phyloP scores from a whole-genome alignment of 1,140 invertebrate species.

The Venturia canescens region DNA sequence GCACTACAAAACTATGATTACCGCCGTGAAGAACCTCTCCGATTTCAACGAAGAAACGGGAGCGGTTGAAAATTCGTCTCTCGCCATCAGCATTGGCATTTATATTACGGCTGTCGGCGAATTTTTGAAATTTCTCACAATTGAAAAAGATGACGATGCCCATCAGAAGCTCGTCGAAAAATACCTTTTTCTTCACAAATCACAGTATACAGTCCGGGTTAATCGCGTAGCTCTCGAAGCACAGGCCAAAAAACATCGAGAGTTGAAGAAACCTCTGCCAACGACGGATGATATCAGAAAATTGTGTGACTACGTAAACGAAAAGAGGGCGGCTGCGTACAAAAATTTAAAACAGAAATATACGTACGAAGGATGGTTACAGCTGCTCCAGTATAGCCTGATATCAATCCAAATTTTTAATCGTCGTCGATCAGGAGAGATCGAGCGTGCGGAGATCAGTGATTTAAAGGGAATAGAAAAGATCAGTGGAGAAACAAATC shows the following conservation, averaged over 20 bases:
- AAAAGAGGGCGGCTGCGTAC: constrained; percentile 28
- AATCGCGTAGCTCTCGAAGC: constrained; percentile 38
- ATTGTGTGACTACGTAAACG: constrained; percentile 19
- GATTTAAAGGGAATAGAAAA: constrained; percentile 30
- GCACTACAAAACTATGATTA: constrained; percentile 41
- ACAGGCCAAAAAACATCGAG: constrained; percentile 29
- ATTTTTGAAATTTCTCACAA: constrained; percentile 22
- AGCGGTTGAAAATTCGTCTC: constrained; percentile 13
- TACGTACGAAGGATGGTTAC: constrained; percentile 34
- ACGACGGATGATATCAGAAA: constrained; percentile 37
- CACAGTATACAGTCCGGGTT: neutral
- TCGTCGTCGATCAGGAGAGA: constrained; percentile 46
- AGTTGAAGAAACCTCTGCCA: constrained; percentile 24
- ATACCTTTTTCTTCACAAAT: constrained; percentile 37
- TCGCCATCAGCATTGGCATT: constrained; percentile 26
- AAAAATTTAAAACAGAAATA: constrained; percentile 29
- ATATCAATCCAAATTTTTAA: constrained; percentile 42
- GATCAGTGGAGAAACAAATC: constrained; percentile 25
- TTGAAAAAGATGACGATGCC: constrained; percentile 37
- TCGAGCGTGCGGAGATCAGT: constrained; percentile 23
- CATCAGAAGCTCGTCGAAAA: constrained; percentile 26
- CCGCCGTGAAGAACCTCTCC: constrained; percentile 33
- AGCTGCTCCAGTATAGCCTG: constrained; percentile 25
- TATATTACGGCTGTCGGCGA: constrained; percentile 39
- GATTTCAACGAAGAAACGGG: constrained; percentile 19